phyloP scores from a whole-genome alignment of 2,888 invertebrate genomes.

The Aromia moschata region DNA sequence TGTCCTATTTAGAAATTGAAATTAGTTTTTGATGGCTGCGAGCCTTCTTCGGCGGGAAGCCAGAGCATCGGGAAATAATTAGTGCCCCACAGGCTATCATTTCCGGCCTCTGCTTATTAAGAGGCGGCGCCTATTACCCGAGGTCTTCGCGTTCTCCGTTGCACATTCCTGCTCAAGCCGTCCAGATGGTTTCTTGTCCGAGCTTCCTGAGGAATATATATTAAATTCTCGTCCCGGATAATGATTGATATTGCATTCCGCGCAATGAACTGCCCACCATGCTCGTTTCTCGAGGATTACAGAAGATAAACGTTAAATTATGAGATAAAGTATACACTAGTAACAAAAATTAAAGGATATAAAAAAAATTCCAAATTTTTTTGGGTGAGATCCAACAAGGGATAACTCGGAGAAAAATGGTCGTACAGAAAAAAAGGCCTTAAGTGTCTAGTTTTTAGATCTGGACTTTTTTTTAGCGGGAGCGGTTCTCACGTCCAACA shows the following conservation, averaged over 20 bases:
- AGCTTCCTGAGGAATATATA: not conserved
- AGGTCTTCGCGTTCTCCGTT: slow-evolving; percentile 45
- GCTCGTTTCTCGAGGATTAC: too few relatives aligned
- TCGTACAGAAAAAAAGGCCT: too few relatives aligned
- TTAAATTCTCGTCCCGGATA: slow-evolving; percentile 3
- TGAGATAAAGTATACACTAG: too few relatives aligned
- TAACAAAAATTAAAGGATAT: too few relatives aligned
- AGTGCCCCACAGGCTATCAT: slow-evolving; percentile 58
- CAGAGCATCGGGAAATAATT: slow-evolving; percentile 56
- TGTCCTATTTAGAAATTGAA: slow-evolving; percentile 31
- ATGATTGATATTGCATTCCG: not conserved
- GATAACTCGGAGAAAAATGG: too few relatives aligned
- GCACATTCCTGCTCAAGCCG: slow-evolving; percentile 36
- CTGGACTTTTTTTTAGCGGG: too few relatives aligned
- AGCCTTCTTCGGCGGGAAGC: slow-evolving; percentile 41
- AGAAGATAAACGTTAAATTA: too few relatives aligned
- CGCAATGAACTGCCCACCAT: not conserved
- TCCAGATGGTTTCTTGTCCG: slow-evolving; percentile 14
- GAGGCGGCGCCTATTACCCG: slow-evolving; percentile 49
- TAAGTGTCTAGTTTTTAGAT: too few relatives aligned
- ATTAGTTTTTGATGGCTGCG: slow-evolving; percentile 39
- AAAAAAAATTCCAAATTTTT: too few relatives aligned
- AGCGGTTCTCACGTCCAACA: too few relatives aligned
- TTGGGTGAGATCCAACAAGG: too few relatives aligned
- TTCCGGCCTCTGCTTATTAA: slow-evolving; percentile 58